Conservation (phyloP, 2,113 vertebrate genomes). For the Protomyctophum bolini region DNA sequence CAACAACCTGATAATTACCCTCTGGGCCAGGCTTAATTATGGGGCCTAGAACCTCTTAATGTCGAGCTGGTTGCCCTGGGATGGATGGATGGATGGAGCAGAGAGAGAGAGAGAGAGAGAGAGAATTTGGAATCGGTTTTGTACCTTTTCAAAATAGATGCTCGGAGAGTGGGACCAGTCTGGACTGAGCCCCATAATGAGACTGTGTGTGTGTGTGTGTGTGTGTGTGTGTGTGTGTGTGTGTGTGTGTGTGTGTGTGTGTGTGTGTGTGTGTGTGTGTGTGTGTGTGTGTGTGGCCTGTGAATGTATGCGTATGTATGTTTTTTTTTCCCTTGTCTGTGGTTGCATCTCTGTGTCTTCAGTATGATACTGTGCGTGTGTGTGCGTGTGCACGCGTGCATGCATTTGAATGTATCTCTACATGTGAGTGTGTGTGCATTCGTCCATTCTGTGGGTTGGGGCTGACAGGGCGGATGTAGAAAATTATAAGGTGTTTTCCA, state of each 20-base stretch:
- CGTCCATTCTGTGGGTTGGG: conserved; percentile 46
- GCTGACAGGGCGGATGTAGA: conserved; percentile 71
- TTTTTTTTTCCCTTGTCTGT: conserved; percentile 5
- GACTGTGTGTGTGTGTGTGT: conserved; percentile 17
- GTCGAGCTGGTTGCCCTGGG: conserved; percentile 31
- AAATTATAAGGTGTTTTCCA: conserved; percentile 76
- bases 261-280: conserved; percentile 29
- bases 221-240: conserved; percentile 36
- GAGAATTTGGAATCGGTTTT: conserved; percentile 64
- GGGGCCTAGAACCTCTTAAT: conserved; percentile 66
- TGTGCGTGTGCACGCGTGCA: conserved; percentile 38
- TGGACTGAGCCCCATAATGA: conserved; percentile 74
- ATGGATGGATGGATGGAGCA: conserved; percentile 61
- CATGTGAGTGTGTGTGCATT: conserved; percentile 12
- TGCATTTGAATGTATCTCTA: conserved; percentile 4
- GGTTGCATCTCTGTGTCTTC: conserved; percentile 33
- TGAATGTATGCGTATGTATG: conserved; percentile 1
- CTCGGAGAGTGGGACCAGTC: conserved; percentile 70
- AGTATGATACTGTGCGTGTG: conserved; percentile 28
- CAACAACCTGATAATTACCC: conserved; percentile 75
- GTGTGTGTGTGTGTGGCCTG: conserved; percentile 48
- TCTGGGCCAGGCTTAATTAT: conserved; percentile 56
- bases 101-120: background rate
- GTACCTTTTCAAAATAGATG: conserved; percentile 76
- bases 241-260: conserved; percentile 41